Evolutionary conservation across 2,113 vertebrate species (phyloP).

Genomic region (Cephalopholis sonnerati): DNA sequence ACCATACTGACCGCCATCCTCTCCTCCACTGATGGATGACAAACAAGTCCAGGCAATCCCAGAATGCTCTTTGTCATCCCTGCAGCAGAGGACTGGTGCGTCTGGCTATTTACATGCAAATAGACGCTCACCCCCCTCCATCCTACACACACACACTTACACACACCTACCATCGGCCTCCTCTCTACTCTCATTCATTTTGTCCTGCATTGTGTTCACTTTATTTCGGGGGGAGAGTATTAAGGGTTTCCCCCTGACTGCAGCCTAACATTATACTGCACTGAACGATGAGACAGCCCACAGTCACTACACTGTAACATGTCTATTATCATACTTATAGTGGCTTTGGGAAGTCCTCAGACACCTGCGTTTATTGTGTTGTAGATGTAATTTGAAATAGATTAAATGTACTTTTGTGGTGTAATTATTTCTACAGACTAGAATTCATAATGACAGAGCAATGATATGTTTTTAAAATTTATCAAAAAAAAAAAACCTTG

Average conservation of each 20-base stretch:
- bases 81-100: constrained; percentile 37
- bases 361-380: not conserved
- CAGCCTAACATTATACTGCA: constrained; percentile 22
- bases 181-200: constrained; percentile 26
- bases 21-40: constrained; percentile 47
- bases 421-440: not conserved
- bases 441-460: not conserved
- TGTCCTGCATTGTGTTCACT: constrained; percentile 55
- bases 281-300: not conserved
- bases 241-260: not conserved
- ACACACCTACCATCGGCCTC: constrained; percentile 23
- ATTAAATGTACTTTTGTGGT: not conserved
- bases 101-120: constrained; percentile 79
- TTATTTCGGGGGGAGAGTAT: constrained; percentile 26
- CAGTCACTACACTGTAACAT: not conserved
- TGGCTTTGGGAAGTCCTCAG: not conserved
- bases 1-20: constrained; percentile 12
- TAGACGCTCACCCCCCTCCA: constrained; percentile 21
- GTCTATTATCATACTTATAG: not conserved
- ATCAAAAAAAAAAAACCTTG: not conserved
- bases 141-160: not conserved
- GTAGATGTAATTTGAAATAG: not conserved
- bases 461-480: not conserved
- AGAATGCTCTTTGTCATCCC: constrained; percentile 71
- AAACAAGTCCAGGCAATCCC: constrained; percentile 67